Conservation (phyloP, 1,140 invertebrate genomes). For the Atopsyche davidsoni region DNA sequence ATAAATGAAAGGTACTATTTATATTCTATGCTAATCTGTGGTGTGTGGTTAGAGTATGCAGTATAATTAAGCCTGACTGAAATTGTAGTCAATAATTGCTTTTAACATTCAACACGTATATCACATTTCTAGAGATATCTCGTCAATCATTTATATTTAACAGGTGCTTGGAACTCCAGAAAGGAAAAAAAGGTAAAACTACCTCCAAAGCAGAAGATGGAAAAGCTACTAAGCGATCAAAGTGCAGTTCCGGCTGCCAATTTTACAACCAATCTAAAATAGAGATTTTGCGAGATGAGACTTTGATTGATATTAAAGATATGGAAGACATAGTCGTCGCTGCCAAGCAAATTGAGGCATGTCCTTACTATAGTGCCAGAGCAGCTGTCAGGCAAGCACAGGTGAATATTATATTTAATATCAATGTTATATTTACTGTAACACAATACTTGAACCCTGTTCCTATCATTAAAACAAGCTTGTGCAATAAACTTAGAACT, state of each 20-base stretch:
- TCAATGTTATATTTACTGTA: no score
- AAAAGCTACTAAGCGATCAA: slow-evolving; percentile 56
- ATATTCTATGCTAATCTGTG: slow-evolving; percentile 3
- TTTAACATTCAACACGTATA: no score
- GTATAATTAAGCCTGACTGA: no score
- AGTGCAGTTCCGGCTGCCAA: slow-evolving; percentile 55
- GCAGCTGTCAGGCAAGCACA: slow-evolving; percentile 74
- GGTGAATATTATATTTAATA: slow-evolving; percentile 37
- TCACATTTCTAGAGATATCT: no score
- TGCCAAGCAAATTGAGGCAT: slow-evolving; percentile 68
- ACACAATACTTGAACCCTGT: no score
- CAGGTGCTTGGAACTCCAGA: slow-evolving; percentile 83
- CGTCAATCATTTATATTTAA: no score
- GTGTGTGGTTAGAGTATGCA: neutral
- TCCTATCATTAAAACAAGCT: no score
- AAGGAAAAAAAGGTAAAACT: slow-evolving; percentile 55
- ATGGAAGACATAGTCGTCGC: slow-evolving; percentile 77
- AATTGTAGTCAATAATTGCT: no score
- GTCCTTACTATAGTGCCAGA: slow-evolving; percentile 86
- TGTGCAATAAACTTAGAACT: no score
- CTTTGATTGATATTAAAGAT: slow-evolving; percentile 71
- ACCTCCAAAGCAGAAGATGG: slow-evolving; percentile 55
- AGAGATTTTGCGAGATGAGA: slow-evolving; percentile 56
- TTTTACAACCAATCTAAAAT: slow-evolving; percentile 63
- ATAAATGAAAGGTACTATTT: slow-evolving; percentile 93